Evolutionary conservation across 2,113 vertebrate genomes (phyloP).

Genomic region (Peromyscus californicus): DNA sequence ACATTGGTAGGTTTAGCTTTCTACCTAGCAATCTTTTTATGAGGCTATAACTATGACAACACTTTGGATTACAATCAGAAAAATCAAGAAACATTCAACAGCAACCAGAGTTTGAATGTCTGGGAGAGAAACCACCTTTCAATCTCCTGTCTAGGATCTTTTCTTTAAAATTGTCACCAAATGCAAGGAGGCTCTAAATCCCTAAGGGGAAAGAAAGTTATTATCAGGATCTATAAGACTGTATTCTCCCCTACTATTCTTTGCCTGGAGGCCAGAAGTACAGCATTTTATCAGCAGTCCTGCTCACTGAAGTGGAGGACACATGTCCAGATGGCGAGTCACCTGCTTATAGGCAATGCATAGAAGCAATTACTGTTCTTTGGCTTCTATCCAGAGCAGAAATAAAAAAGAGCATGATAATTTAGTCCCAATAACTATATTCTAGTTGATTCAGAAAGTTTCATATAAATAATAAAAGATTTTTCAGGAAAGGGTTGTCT

Average conservation of each 20-base stretch:
- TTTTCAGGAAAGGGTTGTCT: constrained; percentile 20
- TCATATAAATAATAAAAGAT: constrained; percentile 43
- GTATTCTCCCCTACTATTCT: neutral
- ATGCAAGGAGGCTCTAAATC: constrained; percentile 5
- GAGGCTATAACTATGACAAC: constrained; percentile 54
- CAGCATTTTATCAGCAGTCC: constrained; percentile 61
- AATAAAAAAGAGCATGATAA: constrained; percentile 68
- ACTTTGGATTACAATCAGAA: constrained; percentile 48
- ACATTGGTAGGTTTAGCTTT: neutral
- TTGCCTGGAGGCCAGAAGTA: constrained; percentile 66
- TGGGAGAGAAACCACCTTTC: constrained; percentile 13
- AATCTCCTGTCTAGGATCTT: neutral
- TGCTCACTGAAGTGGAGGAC: constrained; percentile 72
- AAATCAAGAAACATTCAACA: constrained; percentile 52
- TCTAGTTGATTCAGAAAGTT: constrained; percentile 29
- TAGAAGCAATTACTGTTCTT: constrained; percentile 74
- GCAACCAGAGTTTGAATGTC: constrained; percentile 39
- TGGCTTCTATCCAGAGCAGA: constrained; percentile 74
- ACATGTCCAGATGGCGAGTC: constrained; percentile 76
- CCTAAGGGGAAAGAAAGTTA: constrained; percentile 58
- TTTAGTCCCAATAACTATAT: constrained; percentile 20
- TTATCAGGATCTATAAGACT: constrained; percentile 48
- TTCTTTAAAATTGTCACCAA: constrained; percentile 40
- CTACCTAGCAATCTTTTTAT: constrained; percentile 36
- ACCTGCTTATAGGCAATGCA: constrained; percentile 71